phyloP scores from a whole-genome alignment of 2,113 vertebrate genomes.

The Cyphotilapia sp. region DNA sequence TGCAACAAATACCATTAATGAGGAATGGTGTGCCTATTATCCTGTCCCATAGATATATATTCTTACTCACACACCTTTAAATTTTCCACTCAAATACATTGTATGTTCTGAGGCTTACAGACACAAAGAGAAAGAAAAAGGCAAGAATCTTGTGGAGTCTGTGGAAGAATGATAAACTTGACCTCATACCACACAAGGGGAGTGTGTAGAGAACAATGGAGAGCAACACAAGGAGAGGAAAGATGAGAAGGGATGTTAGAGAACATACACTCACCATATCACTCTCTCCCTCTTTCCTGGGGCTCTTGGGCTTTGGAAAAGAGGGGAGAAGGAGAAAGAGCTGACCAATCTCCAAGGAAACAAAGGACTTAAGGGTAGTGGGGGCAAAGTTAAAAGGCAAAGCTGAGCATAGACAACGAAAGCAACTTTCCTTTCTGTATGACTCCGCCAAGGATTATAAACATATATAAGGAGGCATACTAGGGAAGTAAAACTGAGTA shows the following conservation, averaged over 20 bases:
- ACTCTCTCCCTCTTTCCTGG: constrained; percentile 12
- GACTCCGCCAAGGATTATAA: not conserved
- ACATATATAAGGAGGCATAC: not conserved
- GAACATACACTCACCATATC: constrained; percentile 25
- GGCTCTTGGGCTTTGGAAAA: constrained; percentile 27
- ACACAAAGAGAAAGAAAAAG: not conserved
- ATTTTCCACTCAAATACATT: not conserved
- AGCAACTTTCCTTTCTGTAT: not conserved
- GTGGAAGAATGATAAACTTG: constrained; percentile 21
- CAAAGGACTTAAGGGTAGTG: constrained; percentile 19
- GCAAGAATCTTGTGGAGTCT: not conserved
- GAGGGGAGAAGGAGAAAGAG: not conserved
- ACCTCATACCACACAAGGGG: constrained; percentile 12
- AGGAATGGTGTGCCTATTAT: constrained; percentile 18
- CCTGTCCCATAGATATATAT: not conserved
- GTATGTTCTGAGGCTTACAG: not conserved
- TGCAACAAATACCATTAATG: constrained; percentile 47
- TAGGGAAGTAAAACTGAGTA: constrained; percentile 23
- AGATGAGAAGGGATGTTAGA: constrained; percentile 21
- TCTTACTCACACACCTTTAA: not conserved
- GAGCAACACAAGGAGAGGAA: constrained; percentile 20
- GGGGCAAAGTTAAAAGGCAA: not conserved
- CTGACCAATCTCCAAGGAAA: constrained; percentile 32
- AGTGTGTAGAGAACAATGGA: not conserved
- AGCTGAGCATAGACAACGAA: not conserved